Conservation (phyloP, 2,888 invertebrate genomes). For the Lucinisca nassula region DNA sequence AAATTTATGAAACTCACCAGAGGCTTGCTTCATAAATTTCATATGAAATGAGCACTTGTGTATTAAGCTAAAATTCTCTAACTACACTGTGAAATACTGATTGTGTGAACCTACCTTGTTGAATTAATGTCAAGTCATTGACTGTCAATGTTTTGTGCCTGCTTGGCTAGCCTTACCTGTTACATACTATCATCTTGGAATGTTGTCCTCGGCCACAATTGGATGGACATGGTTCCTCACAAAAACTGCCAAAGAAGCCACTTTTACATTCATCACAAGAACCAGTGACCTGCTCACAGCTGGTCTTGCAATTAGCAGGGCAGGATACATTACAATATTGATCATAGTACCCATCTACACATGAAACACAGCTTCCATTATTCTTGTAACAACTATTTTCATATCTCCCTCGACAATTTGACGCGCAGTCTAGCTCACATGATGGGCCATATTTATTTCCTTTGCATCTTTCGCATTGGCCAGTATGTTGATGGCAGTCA, state of each 20-base stretch:
- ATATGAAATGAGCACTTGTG: too few relatives aligned
- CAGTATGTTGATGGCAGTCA: neutral
- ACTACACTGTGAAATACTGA: too few relatives aligned
- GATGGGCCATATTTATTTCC: neutral
- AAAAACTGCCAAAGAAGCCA: slow-evolving; percentile 40
- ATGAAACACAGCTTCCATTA: slow-evolving; percentile 43
- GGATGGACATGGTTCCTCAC: slow-evolving; percentile 40
- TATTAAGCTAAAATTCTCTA: too few relatives aligned
- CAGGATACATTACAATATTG: slow-evolving; percentile 30
- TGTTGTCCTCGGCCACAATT: slow-evolving; percentile 39
- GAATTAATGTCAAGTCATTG: too few relatives aligned
- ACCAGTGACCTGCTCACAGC: slow-evolving; percentile 21
- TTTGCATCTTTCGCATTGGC: neutral
- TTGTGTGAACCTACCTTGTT: too few relatives aligned
- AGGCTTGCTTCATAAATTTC: too few relatives aligned
- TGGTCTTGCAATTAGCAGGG: slow-evolving; percentile 26
- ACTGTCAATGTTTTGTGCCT: too few relatives aligned
- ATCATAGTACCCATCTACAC: slow-evolving; percentile 36
- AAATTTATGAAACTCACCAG: too few relatives aligned
- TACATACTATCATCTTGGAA: neutral
- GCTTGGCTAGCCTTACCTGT: neutral
- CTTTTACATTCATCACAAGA: slow-evolving; percentile 38
- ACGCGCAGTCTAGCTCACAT: neutral
- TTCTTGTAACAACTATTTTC: slow-evolving; percentile 34
- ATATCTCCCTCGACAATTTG: neutral